Evolutionary conservation across 2,797 vertebrate species (phyloP).

Genomic region (Trachops cirrhosus): DNA sequence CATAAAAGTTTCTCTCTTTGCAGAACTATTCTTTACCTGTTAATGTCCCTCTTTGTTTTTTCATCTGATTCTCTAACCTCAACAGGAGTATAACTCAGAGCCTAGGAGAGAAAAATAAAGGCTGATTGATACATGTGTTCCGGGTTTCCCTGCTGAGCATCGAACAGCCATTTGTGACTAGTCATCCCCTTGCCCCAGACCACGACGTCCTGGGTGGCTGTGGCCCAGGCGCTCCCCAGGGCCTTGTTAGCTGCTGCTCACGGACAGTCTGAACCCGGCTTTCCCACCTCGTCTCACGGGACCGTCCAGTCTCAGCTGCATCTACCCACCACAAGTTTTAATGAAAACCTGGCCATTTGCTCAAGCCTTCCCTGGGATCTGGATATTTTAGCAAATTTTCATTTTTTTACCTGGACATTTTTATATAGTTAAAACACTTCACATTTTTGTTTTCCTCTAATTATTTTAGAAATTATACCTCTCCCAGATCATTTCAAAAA

Average conservation of each 20-base stretch:
- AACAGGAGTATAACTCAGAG: constrained; percentile 93
- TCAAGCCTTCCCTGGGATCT: background rate
- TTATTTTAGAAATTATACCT: background rate
- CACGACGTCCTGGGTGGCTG: too few relatives aligned
- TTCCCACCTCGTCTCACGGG: background rate
- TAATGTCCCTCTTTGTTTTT: constrained; percentile 90
- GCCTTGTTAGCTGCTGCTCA: background rate
- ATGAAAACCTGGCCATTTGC: background rate
- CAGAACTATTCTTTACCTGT: constrained; percentile 86
- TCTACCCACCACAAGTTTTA: background rate
- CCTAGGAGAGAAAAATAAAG: constrained; percentile 81
- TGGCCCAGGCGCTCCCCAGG: background rate
- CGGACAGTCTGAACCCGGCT: background rate
- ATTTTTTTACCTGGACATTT: background rate
- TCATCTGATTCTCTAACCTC: constrained; percentile 91
- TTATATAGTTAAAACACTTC: background rate
- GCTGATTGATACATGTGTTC: background rate
- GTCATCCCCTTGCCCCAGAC: background rate
- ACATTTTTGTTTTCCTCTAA: constrained; percentile 32
- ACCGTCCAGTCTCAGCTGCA: background rate
- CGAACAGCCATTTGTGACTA: background rate
- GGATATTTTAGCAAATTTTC: background rate
- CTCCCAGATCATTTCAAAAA: constrained; percentile 10
- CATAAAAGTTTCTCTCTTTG: background rate
- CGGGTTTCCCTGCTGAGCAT: background rate